These are phyloP conservation scores for Steromphala cineraria DNA, from an alignment of 2,888 invertebrate genomes.

Conservation along the genomic window DNA sequence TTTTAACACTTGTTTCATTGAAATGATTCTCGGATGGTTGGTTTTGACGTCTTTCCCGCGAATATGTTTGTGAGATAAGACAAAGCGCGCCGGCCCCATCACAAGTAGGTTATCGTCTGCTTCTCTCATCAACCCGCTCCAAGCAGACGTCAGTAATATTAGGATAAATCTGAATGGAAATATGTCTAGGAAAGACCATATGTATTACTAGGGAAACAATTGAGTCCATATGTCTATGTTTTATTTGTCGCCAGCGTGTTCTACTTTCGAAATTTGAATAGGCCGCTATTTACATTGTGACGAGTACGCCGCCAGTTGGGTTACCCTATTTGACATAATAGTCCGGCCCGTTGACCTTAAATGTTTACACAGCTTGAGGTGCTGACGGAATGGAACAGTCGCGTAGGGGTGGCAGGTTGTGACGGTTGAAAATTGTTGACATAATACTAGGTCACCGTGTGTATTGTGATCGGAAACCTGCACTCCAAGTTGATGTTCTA, in stretches of 20 bases:
- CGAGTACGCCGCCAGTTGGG: background rate
- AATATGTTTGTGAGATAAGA: background rate
- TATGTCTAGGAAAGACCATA: too few species aligned
- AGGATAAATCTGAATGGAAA: too few species aligned
- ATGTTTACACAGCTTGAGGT: background rate
- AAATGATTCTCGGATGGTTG: background rate
- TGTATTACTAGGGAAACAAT: too few species aligned
- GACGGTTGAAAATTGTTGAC: too few species aligned
- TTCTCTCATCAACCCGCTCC: too few species aligned
- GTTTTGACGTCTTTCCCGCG: background rate
- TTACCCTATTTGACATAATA: background rate
- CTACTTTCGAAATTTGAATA: slow-evolving; percentile 2
- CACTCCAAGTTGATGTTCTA: too few species aligned
- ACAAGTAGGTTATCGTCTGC: too few species aligned
- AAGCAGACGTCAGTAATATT: too few species aligned
- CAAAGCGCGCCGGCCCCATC: background rate
- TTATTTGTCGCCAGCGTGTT: background rate
- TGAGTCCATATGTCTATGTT: too few species aligned
- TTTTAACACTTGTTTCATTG: background rate
- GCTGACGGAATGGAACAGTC: background rate
- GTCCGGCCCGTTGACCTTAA: background rate
- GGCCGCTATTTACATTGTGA: background rate
- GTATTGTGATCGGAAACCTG: too few species aligned
- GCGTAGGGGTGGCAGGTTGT: background rate
- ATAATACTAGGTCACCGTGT: too few species aligned